Base-by-base conservation (phyloP, 2,888 invertebrate genomes). In the Aplocera efformata region DNA sequence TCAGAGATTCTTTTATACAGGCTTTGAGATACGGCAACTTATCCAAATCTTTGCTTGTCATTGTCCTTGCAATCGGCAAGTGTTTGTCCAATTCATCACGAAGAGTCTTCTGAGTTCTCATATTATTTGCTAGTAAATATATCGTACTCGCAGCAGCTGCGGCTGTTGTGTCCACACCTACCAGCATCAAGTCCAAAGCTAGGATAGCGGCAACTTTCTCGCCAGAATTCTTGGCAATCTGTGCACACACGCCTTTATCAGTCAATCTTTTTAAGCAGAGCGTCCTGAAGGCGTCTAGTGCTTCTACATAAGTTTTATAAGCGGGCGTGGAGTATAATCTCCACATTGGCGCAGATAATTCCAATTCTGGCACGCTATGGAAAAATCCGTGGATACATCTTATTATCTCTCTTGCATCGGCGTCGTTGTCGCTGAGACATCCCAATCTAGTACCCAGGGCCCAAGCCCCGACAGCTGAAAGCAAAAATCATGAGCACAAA, bases 91-190 rank as follows among this genome's bases (percentile, higher is more conserved):
- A 72, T 78, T 95, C 94, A 10, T 86, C 61, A 63, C 90, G 92
- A 34, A 95, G 77, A 50, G 78, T 89, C 52, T 84, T 88, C 66
- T 95, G 95, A 48, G 91, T 92, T 36, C 92, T 90, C 7, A 88
- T 86, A 76, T 94, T 94, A 59, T 90, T 91, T 5, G 94, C 92
- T 53, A 95, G 73, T 65, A 94, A 91, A 78, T 94, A 94, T 41
- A 95, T 89, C 8, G 93, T 92, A 45, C 94, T 94, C 0, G 94
- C 92, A 8, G 91, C 90, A 2, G 94, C 93, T 23, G 94, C 93
- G 0, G 94, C 94, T 2, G 94, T 94, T 82, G 96, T 95, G 67
- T 94, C 94, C 1, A 96, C 92, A 7, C 95, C 96, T 47, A 96
- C 96, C 9, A 94, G 81, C 53, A 96, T 89, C 50, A 96, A 83